These are phyloP conservation scores for Crypturellus tataupa DNA, from an alignment of 2,797 vertebrate species.

Conservation along the genomic window DNA sequence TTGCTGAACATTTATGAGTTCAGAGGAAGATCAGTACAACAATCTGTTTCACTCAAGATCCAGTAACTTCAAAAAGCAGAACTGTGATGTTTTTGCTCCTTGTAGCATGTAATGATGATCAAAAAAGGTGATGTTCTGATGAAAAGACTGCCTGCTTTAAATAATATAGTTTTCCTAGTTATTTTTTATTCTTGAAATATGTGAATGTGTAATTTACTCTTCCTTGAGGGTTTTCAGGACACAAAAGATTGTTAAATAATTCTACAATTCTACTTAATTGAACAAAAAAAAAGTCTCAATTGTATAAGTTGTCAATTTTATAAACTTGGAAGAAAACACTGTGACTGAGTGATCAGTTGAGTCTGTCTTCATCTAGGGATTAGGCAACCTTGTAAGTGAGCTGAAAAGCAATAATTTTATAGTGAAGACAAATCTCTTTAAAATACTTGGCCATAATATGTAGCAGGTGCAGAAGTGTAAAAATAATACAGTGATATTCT, in stretches of 20 bases:
- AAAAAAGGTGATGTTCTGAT: neutral
- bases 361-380: neutral
- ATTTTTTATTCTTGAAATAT: neutral
- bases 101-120: neutral
- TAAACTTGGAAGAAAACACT: neutral
- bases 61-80: neutral
- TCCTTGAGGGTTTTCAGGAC: neutral
- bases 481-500: neutral
- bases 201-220: neutral
- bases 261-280: neutral
- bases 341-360: neutral
- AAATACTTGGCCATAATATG: neutral
- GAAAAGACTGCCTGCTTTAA: neutral
- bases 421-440: neutral
- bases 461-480: neutral
- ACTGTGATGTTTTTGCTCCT: neutral
- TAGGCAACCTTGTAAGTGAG: neutral
- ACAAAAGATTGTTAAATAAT: neutral
- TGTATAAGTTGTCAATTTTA: neutral
- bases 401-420: neutral
- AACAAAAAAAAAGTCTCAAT: neutral
- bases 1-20: neutral
- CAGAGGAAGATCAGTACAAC: neutral
- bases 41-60: neutral
- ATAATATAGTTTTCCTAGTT: neutral